A percentile compares a stretch with the other conserved stretches of the same genome.
These are phyloP conservation scores for Tyria jacobaeae DNA, from an alignment of 2,888 invertebrate species.

Conservation along the genomic window DNA sequence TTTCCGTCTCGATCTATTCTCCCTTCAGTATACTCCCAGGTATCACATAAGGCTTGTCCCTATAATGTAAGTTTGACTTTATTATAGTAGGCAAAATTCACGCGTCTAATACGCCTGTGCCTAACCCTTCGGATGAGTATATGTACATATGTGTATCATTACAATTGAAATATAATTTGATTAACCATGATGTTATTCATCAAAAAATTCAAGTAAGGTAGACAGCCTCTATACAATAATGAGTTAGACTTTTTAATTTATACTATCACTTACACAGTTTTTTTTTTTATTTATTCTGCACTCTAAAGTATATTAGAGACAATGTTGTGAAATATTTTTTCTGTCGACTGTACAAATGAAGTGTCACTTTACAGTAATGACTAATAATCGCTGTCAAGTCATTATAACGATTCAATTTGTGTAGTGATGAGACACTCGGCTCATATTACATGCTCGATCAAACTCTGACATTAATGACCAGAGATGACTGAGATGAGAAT, in stretches of 20 bases:
- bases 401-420: constrained; percentile 14
- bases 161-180: too few relatives aligned
- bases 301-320: neutral
- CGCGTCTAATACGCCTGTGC: too few relatives aligned
- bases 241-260: neutral
- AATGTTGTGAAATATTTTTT: neutral
- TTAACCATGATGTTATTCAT: too few relatives aligned
- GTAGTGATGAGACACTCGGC: constrained; percentile 5
- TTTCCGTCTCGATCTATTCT: too few relatives aligned
- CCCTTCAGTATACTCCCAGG: too few relatives aligned
- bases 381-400: constrained; percentile 9
- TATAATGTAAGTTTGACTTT: too few relatives aligned
- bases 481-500: constrained; percentile 7
- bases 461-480: constrained; percentile 11
- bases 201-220: too few relatives aligned
- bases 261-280: neutral
- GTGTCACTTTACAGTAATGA: constrained; percentile 2
- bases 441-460: constrained; percentile 17
- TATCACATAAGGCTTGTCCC: too few relatives aligned
- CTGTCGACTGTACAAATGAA: neutral
- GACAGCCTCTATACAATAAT: too few relatives aligned
- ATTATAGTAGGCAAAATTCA: too few relatives aligned
- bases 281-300: neutral
- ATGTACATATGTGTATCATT: too few relatives aligned
- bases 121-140: too few relatives aligned